Base-by-base conservation (phyloP, 35 echinoderm and acorn worm genomes). In the Lytechinus pictus region DNA sequence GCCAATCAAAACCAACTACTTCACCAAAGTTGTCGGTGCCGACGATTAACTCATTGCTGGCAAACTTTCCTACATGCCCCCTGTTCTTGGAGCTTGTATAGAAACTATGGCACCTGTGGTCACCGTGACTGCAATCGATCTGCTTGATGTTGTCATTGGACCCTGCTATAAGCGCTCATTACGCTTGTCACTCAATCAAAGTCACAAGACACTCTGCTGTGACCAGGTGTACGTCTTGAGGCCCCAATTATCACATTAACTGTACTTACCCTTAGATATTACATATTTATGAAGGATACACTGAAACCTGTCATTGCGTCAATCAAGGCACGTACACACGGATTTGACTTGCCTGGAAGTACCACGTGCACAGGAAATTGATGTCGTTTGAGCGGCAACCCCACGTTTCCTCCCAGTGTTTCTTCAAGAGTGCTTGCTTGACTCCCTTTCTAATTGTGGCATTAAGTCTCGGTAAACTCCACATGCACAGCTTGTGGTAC, bases 311-410 rank as follows among this genome's bases (percentile, higher is more conserved):
- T 79, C 66, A 79, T 79, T 79, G 21, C 19, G 66, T 14, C 66
- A 79, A 79, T 79, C 66, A 79, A 79, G 66, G 66, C 66, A 79
- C 4, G 66, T 79, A 24, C 66, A 4, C 19, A 24, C 14, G 66
- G 66, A 79, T 79, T 79, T 79, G 66, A n/a, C 66, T 79, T 79
- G 21, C 66, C 66, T 79, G 66, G 66, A 79, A 79, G 66, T 79
- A 79, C 29, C 88, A 90, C 88, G 88, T 90, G 88, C 88, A 90
- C 88, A 90, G 88, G 88, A 90, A 90, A 90, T 90, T 52, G 88
- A 54, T 90, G 88, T 90, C 88, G 28, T 90, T 54, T 44, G 29
- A 90, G 52, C 88, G 29, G 88, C 52, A 90, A 90, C 88, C 88
- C 16, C 88, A 12, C 11, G 88, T 90, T 90, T 90, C 88, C 88